A percentile compares a stretch with the other conserved stretches of the same genome.
Evolutionary conservation across 1,140 invertebrate species (phyloP).

Genomic region (Leptinotarsa lineolata): DNA sequence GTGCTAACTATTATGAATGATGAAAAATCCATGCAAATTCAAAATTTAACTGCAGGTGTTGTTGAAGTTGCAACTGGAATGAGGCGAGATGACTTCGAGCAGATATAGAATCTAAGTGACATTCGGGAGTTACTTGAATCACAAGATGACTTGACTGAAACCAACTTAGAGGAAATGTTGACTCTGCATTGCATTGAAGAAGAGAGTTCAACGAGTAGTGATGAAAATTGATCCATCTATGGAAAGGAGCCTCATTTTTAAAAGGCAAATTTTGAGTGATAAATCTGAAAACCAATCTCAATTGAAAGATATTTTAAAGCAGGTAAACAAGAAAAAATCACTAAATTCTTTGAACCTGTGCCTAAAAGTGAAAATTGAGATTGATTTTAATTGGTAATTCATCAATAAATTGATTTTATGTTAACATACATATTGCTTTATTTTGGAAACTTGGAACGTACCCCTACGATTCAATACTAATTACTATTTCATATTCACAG

Average conservation of each 20-base stretch:
- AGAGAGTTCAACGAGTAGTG: constrained; percentile 41
- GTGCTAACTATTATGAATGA: constrained; percentile 28
- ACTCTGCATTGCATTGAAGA: constrained; percentile 47
- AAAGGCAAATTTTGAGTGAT: too few relatives aligned
- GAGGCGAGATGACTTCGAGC: constrained; percentile 51
- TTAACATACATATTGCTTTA: too few relatives aligned
- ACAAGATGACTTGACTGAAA: constrained; percentile 50
- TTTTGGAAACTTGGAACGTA: too few relatives aligned
- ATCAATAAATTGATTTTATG: too few relatives aligned
- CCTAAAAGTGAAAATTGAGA: neutral
- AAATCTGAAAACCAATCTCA: neutral
- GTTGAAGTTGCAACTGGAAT: constrained; percentile 38
- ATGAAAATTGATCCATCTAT: constrained; percentile 13
- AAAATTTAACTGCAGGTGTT: constrained; percentile 23
- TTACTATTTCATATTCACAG: too few relatives aligned
- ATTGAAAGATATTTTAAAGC: neutral
- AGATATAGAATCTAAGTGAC: constrained; percentile 51
- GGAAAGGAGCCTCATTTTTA: neutral
- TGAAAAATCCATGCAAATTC: constrained; percentile 32
- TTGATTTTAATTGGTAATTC: too few relatives aligned
- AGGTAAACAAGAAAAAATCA: neutral
- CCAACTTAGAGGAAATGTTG: constrained; percentile 50
- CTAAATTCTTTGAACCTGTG: neutral
- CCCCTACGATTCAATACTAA: too few relatives aligned
- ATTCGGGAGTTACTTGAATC: constrained; percentile 48